These are phyloP conservation scores for Tachuris rubrigastra DNA, from an alignment of 2,113 vertebrate genomes.

Conservation along the genomic window DNA sequence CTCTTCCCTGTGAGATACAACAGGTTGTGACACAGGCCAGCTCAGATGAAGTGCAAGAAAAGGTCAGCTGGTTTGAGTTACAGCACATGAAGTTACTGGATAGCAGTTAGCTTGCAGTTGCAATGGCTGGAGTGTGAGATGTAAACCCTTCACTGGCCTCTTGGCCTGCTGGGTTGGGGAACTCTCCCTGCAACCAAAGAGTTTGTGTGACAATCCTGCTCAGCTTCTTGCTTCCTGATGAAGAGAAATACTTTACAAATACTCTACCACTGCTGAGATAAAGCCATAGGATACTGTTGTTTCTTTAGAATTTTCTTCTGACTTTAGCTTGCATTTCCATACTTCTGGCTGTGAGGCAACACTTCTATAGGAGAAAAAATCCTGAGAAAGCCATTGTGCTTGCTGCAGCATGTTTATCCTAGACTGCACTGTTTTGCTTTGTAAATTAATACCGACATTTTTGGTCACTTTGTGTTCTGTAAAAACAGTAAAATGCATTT, in stretches of 20 bases:
- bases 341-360: not conserved
- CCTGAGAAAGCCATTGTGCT: not conserved
- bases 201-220: not conserved
- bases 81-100: conserved; percentile 43
- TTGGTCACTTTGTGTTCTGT: not conserved
- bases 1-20: not conserved
- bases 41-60: not conserved
- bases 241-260: not conserved
- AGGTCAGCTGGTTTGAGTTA: conserved; percentile 52
- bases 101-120: not conserved
- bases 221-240: not conserved
- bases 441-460: not conserved
- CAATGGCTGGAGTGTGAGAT: not conserved
- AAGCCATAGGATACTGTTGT: not conserved
- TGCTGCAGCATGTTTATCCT: not conserved
- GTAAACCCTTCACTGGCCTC: not conserved
- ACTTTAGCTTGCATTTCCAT: not conserved
- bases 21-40: not conserved
- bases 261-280: not conserved
- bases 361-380: not conserved
- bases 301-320: not conserved
- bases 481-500: not conserved
- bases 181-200: not conserved
- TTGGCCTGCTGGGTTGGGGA: not conserved
- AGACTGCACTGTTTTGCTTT: not conserved